Evolutionary conservation across 2,888 invertebrate species (phyloP).

Genomic region (Campoletis raptor): DNA sequence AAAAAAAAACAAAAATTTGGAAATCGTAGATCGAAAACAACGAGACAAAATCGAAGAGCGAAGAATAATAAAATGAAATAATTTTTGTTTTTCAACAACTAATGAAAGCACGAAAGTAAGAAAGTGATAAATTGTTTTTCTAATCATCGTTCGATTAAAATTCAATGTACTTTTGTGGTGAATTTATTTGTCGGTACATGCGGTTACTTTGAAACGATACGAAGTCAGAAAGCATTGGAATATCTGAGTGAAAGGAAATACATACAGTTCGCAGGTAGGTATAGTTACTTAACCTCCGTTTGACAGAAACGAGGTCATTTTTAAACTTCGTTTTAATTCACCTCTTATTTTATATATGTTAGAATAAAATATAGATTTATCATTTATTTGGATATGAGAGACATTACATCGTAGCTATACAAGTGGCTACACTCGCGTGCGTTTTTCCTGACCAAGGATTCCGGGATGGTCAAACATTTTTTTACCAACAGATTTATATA

Average conservation of each 20-base stretch:
- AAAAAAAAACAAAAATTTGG: too few relatives aligned
- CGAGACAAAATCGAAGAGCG: too few relatives aligned
- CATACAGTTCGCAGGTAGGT: constrained; percentile 70
- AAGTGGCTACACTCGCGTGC: too few relatives aligned
- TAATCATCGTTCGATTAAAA: background rate
- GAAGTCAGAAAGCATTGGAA: constrained; percentile 33
- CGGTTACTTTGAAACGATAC: background rate
- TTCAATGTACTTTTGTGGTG: background rate
- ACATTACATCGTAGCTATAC: too few relatives aligned
- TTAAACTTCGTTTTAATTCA: constrained; percentile 72
- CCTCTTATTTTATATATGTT: background rate
- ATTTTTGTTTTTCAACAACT: too few relatives aligned
- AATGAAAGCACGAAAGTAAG: background rate
- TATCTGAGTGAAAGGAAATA: constrained; percentile 79
- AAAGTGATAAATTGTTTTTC: background rate
- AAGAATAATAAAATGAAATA: too few relatives aligned
- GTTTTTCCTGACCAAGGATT: too few relatives aligned
- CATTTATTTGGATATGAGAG: too few relatives aligned
- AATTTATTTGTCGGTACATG: background rate
- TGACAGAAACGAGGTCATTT: constrained; percentile 82
- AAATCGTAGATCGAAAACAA: background rate
- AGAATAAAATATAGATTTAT: too few relatives aligned
- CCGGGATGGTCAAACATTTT: too few relatives aligned
- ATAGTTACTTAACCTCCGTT: constrained; percentile 81
- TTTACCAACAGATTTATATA: too few relatives aligned